Conservation (phyloP, 2,113 vertebrate species). For the Ornithorhynchus anatinus region DNA sequence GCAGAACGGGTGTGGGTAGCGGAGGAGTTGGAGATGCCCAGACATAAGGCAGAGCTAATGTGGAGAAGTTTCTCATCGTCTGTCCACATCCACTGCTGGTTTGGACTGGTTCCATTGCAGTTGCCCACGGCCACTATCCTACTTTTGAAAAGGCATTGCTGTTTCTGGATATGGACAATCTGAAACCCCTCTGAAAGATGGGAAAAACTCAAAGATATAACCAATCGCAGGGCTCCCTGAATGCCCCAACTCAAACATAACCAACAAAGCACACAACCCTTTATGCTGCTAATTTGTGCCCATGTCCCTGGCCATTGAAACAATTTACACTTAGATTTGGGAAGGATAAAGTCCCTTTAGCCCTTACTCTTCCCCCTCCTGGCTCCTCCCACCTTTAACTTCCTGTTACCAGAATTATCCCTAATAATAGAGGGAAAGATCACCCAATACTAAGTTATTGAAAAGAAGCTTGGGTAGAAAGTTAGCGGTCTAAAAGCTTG, state of each 20-base stretch:
- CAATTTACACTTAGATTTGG: conserved; percentile 1
- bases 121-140: conserved; percentile 64
- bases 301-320: background rate
- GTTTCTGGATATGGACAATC: conserved; percentile 75
- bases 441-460: background rate
- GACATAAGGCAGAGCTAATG: conserved; percentile 68
- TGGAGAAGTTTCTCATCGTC: conserved; percentile 74
- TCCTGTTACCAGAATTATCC: background rate
- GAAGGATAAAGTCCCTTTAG: background rate
- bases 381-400: no score
- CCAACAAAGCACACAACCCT: background rate
- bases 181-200: conserved; percentile 83
- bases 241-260: background rate
- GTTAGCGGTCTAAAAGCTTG: background rate
- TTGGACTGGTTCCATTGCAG: conserved; percentile 71
- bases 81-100: conserved; percentile 84
- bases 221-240: background rate
- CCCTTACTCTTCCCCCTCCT: no score
- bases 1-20: conserved; percentile 63
- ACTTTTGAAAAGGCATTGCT: conserved; percentile 73
- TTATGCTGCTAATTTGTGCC: background rate
- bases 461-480: conserved; percentile 13
- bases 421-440: background rate
- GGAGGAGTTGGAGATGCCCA: conserved; percentile 64
- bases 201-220: conserved; percentile 44